phyloP scores from a whole-genome alignment of 2,797 vertebrate species.

The Sebastolobus altivelis region DNA sequence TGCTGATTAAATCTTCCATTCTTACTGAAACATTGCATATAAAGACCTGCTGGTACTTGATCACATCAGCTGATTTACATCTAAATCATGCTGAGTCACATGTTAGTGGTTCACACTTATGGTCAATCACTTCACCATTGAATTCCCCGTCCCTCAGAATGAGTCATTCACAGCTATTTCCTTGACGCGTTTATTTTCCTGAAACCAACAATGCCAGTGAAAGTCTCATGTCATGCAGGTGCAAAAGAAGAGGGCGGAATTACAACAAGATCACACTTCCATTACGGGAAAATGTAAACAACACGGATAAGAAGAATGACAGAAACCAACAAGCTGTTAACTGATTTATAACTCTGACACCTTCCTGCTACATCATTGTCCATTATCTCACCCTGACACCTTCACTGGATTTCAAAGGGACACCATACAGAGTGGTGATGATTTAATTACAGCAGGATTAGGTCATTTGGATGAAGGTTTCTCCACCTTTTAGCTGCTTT shows the following conservation, averaged over 20 bases:
- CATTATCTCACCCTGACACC: slow-evolving; percentile 8
- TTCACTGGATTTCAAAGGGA: slow-evolving; percentile 6
- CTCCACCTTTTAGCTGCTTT: background rate
- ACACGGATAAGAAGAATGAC: background rate
- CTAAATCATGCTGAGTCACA: background rate
- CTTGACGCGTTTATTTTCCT: slow-evolving; percentile 22
- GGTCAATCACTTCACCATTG: background rate
- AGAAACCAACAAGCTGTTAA: slow-evolving; percentile 17
- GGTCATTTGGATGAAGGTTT: background rate
- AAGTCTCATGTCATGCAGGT: slow-evolving; percentile 20
- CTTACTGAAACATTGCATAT: background rate
- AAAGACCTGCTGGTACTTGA: background rate
- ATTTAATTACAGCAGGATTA: background rate
- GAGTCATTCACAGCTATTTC: slow-evolving; percentile 39
- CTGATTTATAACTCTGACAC: slow-evolving; percentile 26
- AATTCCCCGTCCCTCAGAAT: background rate
- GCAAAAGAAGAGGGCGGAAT: slow-evolving; percentile 30
- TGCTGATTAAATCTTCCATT: background rate
- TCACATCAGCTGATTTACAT: background rate
- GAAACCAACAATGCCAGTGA: slow-evolving; percentile 30
- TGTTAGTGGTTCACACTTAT: too few species aligned
- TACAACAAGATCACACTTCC: slow-evolving; percentile 8
- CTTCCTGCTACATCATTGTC: slow-evolving; percentile 23
- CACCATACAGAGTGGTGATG: background rate
- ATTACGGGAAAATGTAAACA: slow-evolving; percentile 27